Evolutionary conservation across 2,888 invertebrate genomes (phyloP), one percentile per base, ranked within the genome.

Genomic region (Galeruca laticollis): DNA sequence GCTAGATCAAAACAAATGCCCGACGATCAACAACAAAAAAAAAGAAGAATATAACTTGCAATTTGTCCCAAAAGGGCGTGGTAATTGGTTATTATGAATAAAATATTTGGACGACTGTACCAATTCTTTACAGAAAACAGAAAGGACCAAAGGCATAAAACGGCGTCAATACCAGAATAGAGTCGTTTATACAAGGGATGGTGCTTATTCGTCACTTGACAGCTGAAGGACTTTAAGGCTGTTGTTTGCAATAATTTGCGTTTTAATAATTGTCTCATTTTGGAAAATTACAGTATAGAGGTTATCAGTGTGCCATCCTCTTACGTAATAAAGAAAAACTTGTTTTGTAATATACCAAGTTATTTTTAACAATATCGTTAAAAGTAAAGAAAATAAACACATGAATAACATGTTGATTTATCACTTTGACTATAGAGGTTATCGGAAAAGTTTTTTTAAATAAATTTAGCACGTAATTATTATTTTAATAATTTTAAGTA

Each of bases 21-120:
- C n/a, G 26, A 52, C 52, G 26, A 40, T 5, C 11, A 40, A 40
- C 11, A 40, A 40, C 5, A 37, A n/a, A 43, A 18, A 47, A 47
- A 47, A 47, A 15, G 9, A 15, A 15, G 8, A 31, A 26, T 26
- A 52, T n/a, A 52, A 52, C 31, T 26, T 51, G 18, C 51, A 51
- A 51, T 51, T 26, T 52, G 26, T 31, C 52, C 52, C 26, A 26
- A 52, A 52, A 26, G 31, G 52, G 52, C 52, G 52, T 52, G 52
- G 52, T 52, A 21, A 52, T 52, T 52, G 52, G 26, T 52, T 15
- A 21, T 52, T 26, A 52, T 52, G 52, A 52, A 52, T 52, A 52
- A 52, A 52, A 26, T 52, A 52, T 52, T 52, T 18, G 11, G 51
- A 18, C 11, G 21, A 21, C 21, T 40, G n/a, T 40, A 40, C 18